Evolutionary conservation across 2,797 vertebrate genomes (phyloP), one percentile per base, ranked within the genome.

Genomic region (Manis crassicaudata): DNA sequence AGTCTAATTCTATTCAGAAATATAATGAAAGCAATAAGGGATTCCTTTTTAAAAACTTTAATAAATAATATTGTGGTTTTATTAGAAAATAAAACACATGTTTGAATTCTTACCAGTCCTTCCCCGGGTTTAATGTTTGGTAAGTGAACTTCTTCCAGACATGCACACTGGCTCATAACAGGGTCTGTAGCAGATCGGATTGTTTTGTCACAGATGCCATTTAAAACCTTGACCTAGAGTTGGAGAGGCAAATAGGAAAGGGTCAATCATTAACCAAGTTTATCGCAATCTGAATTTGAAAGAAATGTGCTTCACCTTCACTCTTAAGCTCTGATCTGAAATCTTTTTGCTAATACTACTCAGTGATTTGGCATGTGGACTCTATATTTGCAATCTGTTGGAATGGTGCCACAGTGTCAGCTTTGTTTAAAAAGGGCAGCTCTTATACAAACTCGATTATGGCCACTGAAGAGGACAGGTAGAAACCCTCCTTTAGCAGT

Each of bases 91-190:
- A n/a, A 77, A 82, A 32, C 16, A 13, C 43, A 65, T 4, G 37
- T 1, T 46, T 60, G 76, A n/a, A 93, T 92, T 92, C 99, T 99
- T 98, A 99, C 99, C 99, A 99, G 98, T 97, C 99, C 99, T 94
- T 99, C 99, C 0, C 99, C 99, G 0, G 99, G 99, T 96, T 98
- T 99, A 92, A 99, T 97, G 91, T 99, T 98, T 17, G 98, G 98
- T 97, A 99, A 98, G 94, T 98, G 98, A 54, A 99, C 99, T 85
- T 99, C 99, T 96, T 99, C 99, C 98, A 99, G 98, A 95, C 99
- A 99, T 0, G 99, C 98, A 91, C 98, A 98, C 85, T 99, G 99
- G 63, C 97, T 99, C 98, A 99, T 98, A 7, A 99, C 95, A 2
- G 99, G 99, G 96, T 99, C 99, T 3, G 99, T 98, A 40, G 99